Conservation (phyloP, 1,140 invertebrate genomes). For the Microplitis demolitor region DNA sequence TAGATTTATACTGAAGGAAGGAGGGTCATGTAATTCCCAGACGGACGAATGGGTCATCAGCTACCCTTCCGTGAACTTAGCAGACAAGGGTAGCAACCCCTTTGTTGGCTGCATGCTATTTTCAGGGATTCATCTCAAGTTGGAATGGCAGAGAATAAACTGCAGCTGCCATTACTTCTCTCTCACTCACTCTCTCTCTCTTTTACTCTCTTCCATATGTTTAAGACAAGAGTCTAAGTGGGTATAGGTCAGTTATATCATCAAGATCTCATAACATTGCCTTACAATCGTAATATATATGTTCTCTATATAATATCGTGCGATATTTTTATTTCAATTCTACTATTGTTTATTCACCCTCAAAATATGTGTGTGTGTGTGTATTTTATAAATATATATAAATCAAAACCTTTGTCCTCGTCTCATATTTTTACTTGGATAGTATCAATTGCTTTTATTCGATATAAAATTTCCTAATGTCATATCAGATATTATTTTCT, state of each 20-base stretch:
- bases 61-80: slow-evolving; percentile 17
- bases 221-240: slow-evolving; percentile 21
- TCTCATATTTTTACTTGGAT: no score
- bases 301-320: no score
- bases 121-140: slow-evolving; percentile 13
- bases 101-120: slow-evolving; percentile 16
- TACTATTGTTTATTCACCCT: no score
- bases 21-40: slow-evolving; percentile 18
- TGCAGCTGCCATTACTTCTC: slow-evolving; percentile 22
- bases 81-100: slow-evolving; percentile 26
- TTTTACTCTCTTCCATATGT: slow-evolving; percentile 12
- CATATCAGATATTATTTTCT: no score
- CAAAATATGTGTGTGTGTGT: no score
- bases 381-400: no score
- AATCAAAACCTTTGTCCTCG: no score
- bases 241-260: slow-evolving; percentile 43
- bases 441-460: no score
- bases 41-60: slow-evolving; percentile 22
- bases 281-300: neutral
- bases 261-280: neutral
- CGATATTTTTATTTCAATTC: no score
- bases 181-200: neutral
- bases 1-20: neutral
- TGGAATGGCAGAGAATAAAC: neutral
- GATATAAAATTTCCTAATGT: no score